Evolutionary conservation across 2,797 vertebrate genomes (phyloP).

Genomic region (Epinephelus coioides): DNA sequence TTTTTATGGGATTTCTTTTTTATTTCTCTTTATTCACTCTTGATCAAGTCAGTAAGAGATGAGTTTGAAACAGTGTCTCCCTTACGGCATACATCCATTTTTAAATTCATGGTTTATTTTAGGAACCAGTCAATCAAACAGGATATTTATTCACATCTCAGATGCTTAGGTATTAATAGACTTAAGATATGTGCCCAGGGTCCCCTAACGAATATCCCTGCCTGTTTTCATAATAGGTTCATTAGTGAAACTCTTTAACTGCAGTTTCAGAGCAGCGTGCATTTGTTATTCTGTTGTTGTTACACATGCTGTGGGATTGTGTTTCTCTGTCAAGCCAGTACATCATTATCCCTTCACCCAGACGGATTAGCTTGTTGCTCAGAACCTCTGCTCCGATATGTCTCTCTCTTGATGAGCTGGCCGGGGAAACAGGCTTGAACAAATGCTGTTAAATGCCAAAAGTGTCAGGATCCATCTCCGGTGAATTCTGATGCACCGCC

Average conservation of each 20-base stretch:
- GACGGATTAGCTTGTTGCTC: constrained; percentile 73
- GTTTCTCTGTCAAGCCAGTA: constrained; percentile 70
- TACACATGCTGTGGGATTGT: constrained; percentile 67
- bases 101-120: constrained; percentile 19
- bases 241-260: constrained; percentile 66
- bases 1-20: constrained; percentile 37
- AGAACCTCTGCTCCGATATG: constrained; percentile 55
- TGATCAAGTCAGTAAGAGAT: constrained; percentile 41
- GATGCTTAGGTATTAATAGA: constrained; percentile 32
- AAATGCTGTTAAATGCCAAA: constrained; percentile 64
- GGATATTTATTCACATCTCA: constrained; percentile 34
- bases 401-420: constrained; percentile 67
- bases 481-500: constrained; percentile 41
- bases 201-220: constrained; percentile 48
- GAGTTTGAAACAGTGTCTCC: constrained; percentile 13
- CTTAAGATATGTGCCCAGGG: constrained; percentile 17
- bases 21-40: constrained; percentile 41
- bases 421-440: constrained; percentile 43
- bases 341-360: constrained; percentile 79
- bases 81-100: constrained; percentile 1
- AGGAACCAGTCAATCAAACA: constrained; percentile 28
- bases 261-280: constrained; percentile 49
- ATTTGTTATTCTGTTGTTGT: constrained; percentile 70
- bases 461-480: constrained; percentile 48
- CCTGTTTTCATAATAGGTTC: constrained; percentile 67